Evolutionary conservation across 2,113 vertebrate genomes (phyloP).

Genomic region (Eonycteris spelaea): DNA sequence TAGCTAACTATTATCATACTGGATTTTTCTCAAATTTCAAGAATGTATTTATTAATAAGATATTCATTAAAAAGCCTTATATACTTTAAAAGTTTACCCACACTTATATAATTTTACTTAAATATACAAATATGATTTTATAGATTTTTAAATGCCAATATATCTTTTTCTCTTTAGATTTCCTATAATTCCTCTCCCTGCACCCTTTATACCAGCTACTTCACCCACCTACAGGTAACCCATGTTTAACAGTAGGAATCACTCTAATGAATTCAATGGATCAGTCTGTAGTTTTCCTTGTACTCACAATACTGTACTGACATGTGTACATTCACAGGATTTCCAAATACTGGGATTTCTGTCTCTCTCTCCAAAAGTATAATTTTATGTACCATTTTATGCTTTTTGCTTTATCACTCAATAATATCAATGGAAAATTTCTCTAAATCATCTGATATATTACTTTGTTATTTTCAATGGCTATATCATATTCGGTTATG

Average conservation of each 20-base stretch:
- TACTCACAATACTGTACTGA: not conserved
- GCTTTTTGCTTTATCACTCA: not conserved
- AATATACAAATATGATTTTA: not conserved
- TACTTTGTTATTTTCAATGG: not conserved
- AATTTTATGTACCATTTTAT: not conserved
- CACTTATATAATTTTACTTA: not conserved
- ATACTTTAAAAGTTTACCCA: not conserved
- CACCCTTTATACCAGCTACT: not conserved
- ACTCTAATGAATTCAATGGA: not conserved
- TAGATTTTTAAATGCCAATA: not conserved
- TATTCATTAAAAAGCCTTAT: not conserved
- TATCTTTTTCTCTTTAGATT: not conserved
- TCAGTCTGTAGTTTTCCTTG: not conserved
- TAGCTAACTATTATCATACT: not conserved
- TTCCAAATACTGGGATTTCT: not conserved
- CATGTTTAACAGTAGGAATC: not conserved
- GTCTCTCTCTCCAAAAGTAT: not conserved
- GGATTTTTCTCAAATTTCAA: not conserved
- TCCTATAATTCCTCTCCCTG: not conserved
- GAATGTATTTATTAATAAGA: not conserved
- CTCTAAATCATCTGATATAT: not conserved
- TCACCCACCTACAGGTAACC: not conserved
- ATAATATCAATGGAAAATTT: not conserved
- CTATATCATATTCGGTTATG: not conserved
- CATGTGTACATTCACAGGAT: not conserved